These are phyloP conservation scores for Nannobrachium achirus DNA, from an alignment of 2,113 vertebrate genomes.

Conservation along the genomic window DNA sequence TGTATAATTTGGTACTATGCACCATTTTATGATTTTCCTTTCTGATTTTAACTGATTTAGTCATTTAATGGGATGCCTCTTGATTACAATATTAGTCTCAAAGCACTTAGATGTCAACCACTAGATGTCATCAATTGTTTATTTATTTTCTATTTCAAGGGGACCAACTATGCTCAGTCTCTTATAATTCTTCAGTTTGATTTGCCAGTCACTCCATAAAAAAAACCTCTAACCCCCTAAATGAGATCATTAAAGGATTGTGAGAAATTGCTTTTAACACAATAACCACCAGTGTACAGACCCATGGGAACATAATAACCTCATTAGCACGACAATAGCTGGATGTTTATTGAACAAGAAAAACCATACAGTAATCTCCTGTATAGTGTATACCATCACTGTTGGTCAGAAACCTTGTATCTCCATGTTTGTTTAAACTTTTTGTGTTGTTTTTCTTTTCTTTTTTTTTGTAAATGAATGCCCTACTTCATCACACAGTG, in stretches of 20 bases:
- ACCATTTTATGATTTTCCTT: no score
- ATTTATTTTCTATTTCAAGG: background rate
- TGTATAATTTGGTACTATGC: no score
- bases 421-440: background rate
- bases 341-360: slow-evolving; percentile 36
- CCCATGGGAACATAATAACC: slow-evolving; percentile 22
- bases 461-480: no score
- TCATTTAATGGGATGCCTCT: background rate
- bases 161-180: slow-evolving; percentile 18
- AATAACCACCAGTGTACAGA: slow-evolving; percentile 3
- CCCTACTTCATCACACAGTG: no score
- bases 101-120: slow-evolving; percentile 31
- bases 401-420: no score
- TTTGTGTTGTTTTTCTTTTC: background rate
- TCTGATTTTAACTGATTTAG: background rate
- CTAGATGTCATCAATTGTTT: slow-evolving; percentile 64
- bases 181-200: background rate
- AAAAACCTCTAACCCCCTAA: background rate
- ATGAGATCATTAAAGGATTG: slow-evolving; percentile 26
- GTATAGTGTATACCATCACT: no score
- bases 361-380: background rate
- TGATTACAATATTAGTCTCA: background rate
- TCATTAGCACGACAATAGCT: slow-evolving; percentile 24
- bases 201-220: background rate
- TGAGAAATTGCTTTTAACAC: background rate